Conservation (phyloP, 1,140 invertebrate species). For the Aphelenchoides avenae region DNA sequence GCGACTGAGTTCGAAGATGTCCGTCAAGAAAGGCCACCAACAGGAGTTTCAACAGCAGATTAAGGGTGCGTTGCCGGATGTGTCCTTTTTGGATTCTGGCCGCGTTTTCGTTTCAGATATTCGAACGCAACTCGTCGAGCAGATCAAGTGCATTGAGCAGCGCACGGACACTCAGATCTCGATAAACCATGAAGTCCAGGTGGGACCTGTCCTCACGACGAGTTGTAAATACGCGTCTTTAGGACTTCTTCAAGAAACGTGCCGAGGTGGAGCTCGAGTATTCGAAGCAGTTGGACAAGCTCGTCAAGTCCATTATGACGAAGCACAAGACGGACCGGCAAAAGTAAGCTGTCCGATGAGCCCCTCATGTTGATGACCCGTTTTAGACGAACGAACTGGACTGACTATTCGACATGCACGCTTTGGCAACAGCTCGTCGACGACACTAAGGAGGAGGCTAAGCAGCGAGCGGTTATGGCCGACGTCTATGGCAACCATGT, state of each 20-base stretch:
- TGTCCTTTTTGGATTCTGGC: background rate
- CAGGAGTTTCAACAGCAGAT: constrained; percentile 42
- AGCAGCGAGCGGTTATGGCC: constrained; percentile 78
- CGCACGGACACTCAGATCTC: constrained; percentile 82
- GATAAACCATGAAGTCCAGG: constrained; percentile 61
- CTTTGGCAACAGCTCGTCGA: constrained; percentile 85
- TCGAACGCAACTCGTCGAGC: constrained; percentile 81
- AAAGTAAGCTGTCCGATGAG: too few species aligned
- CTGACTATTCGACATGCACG: constrained; percentile 79
- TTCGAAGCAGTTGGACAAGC: constrained; percentile 82
- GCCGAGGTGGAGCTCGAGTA: constrained; percentile 90
- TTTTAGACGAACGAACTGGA: constrained; percentile 82
- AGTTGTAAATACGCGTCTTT: too few species aligned
- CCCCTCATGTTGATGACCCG: too few species aligned
- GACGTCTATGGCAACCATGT: constrained; percentile 82
- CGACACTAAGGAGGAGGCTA: constrained; percentile 77
- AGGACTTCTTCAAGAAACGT: constrained; percentile 82
- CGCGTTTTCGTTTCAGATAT: constrained; percentile 70
- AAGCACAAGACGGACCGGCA: constrained; percentile 85
- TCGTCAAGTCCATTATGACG: constrained; percentile 77
- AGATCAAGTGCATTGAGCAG: constrained; percentile 83
- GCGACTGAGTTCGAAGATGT: too few species aligned
- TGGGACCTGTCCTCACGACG: too few species aligned
- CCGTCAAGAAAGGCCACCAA: constrained; percentile 5
- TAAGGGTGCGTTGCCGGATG: constrained; percentile 28